Percentiles rank a stretch among this genome's conserved stretches.
Evolutionary conservation across 2,113 vertebrate species (phyloP).

Genomic region (Campylomormyrus numenius): DNA sequence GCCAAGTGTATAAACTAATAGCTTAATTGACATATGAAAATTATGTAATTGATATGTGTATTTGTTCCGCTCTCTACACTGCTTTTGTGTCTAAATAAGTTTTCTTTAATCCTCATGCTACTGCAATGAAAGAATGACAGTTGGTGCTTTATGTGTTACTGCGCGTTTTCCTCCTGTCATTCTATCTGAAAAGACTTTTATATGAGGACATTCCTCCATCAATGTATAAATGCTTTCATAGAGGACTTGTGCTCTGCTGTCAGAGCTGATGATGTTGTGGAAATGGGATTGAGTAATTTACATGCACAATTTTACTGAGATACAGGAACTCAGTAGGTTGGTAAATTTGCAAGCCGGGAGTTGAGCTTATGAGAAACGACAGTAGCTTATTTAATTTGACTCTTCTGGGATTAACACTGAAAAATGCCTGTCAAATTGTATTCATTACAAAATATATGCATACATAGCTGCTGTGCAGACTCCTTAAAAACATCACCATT

Average conservation of each 20-base stretch:
- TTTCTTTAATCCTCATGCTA: conserved; percentile 34
- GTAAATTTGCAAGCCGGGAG: conserved; percentile 38
- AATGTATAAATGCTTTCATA: conserved; percentile 48
- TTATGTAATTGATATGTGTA: neutral
- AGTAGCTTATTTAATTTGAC: conserved; percentile 66
- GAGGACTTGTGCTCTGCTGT: conserved; percentile 53
- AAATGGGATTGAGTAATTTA: conserved; percentile 58
- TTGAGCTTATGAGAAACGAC: conserved; percentile 60
- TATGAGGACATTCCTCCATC: conserved; percentile 38
- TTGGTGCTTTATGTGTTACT: conserved; percentile 12
- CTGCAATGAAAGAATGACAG: conserved; percentile 32
- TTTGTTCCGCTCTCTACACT: neutral
- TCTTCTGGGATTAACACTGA: conserved; percentile 52
- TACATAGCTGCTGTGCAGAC: conserved; percentile 29
- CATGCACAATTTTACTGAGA: conserved; percentile 53
- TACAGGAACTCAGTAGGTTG: conserved; percentile 41
- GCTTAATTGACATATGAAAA: neutral
- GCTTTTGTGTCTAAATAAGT: conserved; percentile 21
- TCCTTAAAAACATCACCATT: conserved; percentile 40
- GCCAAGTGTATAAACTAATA: neutral
- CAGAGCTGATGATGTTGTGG: conserved; percentile 54
- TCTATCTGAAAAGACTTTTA: conserved; percentile 27
- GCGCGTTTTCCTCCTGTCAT: neutral
- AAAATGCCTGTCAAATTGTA: conserved; percentile 57
- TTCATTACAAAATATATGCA: conserved; percentile 39